Base-by-base conservation (phyloP, 2,888 invertebrate species). In the Calephelis perditalis region DNA sequence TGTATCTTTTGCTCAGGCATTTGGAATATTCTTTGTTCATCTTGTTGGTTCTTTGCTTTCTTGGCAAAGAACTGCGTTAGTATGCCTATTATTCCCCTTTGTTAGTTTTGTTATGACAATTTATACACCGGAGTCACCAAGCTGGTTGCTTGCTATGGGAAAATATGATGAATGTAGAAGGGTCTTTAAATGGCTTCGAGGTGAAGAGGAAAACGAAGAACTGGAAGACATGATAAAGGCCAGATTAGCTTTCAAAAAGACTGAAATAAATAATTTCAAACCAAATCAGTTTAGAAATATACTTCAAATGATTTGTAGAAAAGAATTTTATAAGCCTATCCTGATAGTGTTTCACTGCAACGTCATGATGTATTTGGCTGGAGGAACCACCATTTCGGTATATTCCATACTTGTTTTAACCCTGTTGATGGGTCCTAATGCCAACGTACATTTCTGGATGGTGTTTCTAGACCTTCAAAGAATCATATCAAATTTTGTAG, bases 351-450 rank as follows among this genome's bases (percentile, higher is more conserved):
- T 92, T 52, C 86, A 92, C 2, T 91, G 93, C 11, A 94, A 93
- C 65, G 84, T 91, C 0, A 90, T 92, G 67, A 91, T 92, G 58
- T 94, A 95, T 68, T 92, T 94, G 64, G 90, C 93, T 3, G 95
- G 95, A 0, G 92, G 93, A 1, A 94, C 94, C 60, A 93, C 93
- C 0, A 91, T 95, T 69, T 91, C 92, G 0, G 92, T 93, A 3
- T 95, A 94, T 73, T 93, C 94, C 0, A 93, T 94, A 0, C 83
- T 88, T 49, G 92, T 94, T 44, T 87, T 94, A 63, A 76, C 80
- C 6, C 77, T 91, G 49, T 79, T 92, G 10, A 86, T 94, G 58
- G 92, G 93, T 0, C 89, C 92, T 0, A 77, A 79, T 2, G 88
- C 92, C 0, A 91, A 94, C 72, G 91, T 92, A 3, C 92, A 94